Conservation (phyloP, 1,140 invertebrate genomes). For the Calycopis cecrops region DNA sequence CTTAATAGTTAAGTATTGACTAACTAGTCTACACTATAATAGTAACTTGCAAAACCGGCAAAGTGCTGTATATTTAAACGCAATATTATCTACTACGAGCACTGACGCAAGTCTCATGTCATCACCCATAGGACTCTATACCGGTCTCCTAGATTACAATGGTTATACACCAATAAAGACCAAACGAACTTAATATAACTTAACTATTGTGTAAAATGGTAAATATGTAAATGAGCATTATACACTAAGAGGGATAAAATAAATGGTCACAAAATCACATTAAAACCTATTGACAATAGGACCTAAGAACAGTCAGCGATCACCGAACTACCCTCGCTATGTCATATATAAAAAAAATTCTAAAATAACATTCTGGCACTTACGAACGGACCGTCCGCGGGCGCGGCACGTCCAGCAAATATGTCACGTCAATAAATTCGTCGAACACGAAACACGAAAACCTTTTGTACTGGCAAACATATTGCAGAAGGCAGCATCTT, state of each 20-base stretch:
- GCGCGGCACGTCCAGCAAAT: slow-evolving; percentile 23
- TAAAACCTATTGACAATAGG: slow-evolving; percentile 14
- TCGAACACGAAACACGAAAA: slow-evolving; percentile 28
- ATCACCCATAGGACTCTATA: slow-evolving; percentile 33
- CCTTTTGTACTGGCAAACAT: slow-evolving; percentile 58
- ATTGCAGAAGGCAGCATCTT: slow-evolving; percentile 19
- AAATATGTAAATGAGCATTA: slow-evolving; percentile 71
- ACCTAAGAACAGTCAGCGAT: not conserved
- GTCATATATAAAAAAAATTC: slow-evolving; percentile 61
- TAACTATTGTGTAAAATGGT: slow-evolving; percentile 64
- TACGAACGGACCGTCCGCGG: slow-evolving; percentile 43
- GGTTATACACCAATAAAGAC: slow-evolving; percentile 46
- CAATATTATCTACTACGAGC: too few species aligned
- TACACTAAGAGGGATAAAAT: slow-evolving; percentile 62
- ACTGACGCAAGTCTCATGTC: not conserved
- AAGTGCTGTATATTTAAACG: too few species aligned
- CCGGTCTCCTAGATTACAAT: slow-evolving; percentile 54
- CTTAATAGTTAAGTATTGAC: too few species aligned
- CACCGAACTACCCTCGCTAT: slow-evolving; percentile 17
- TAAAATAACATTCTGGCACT: slow-evolving; percentile 70
- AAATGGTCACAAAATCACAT: slow-evolving; percentile 48
- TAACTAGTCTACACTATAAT: too few species aligned
- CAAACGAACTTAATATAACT: slow-evolving; percentile 60
- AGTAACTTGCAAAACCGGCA: too few species aligned
- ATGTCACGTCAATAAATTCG: slow-evolving; percentile 41